phyloP scores from a whole-genome alignment of 2,888 invertebrate species.

The Arrhopalites spinosus region DNA sequence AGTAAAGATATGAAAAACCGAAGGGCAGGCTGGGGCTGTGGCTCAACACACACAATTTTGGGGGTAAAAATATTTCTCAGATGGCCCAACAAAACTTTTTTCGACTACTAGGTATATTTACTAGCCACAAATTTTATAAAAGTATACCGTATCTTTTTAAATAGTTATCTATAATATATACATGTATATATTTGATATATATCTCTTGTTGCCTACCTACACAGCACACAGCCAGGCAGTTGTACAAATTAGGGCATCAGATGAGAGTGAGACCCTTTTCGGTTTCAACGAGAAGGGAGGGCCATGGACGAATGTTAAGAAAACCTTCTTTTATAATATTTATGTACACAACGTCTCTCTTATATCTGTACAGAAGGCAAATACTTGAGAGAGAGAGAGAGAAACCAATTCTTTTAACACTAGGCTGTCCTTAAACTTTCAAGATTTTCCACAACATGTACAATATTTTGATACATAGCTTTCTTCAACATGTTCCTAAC shows the following conservation, averaged over 20 bases:
- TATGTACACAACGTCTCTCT: no score
- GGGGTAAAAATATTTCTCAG: not conserved
- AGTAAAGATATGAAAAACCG: constrained; percentile 12
- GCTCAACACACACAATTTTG: not conserved
- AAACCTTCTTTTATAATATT: no score
- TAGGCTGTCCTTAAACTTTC: not conserved
- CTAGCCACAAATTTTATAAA: no score
- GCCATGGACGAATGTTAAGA: no score
- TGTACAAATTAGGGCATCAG: constrained; percentile 11
- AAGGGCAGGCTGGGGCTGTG: not conserved
- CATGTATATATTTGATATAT: not conserved
- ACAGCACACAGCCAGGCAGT: not conserved
- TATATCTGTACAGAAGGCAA: no score
- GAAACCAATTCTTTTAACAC: constrained; percentile 5
- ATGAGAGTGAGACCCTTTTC: constrained; percentile 12
- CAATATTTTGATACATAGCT: constrained; percentile 15
- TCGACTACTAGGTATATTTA: no score
- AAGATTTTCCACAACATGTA: constrained; percentile 8
- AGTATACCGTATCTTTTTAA: no score
- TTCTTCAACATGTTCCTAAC: not conserved
- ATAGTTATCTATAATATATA: no score
- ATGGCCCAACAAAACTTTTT: not conserved
- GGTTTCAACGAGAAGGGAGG: not conserved
- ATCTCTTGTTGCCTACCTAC: not conserved
- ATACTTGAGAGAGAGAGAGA: not conserved